Conservation (phyloP, 2,797 vertebrate genomes). For the Pitangus sulphuratus region DNA sequence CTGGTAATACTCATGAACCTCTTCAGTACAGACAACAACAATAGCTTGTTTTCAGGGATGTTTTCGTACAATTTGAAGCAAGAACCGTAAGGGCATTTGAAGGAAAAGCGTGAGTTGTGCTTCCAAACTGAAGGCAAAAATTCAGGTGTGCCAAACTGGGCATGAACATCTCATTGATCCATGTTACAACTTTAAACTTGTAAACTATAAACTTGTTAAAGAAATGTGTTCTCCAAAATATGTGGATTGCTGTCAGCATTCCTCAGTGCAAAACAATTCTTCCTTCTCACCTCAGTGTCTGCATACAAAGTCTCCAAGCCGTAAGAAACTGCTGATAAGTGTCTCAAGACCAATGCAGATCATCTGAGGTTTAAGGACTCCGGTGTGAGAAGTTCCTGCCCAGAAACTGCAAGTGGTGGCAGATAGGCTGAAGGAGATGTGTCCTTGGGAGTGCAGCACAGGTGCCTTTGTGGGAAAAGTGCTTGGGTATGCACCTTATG, state of each 20-base stretch:
- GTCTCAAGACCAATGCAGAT: neutral
- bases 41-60: neutral
- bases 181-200: neutral
- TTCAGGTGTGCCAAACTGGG: neutral
- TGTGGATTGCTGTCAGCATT: neutral
- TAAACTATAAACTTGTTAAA: neutral
- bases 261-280: neutral
- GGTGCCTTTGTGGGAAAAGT: neutral
- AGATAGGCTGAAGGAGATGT: neutral
- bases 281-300: neutral
- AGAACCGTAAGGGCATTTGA: neutral
- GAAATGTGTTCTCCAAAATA: neutral
- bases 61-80: neutral
- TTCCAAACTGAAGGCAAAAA: neutral
- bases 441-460: neutral
- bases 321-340: neutral
- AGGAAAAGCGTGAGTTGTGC: neutral
- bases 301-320: neutral
- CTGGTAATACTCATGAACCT: neutral
- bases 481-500: neutral
- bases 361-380: neutral
- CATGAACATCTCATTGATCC: neutral
- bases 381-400: neutral
- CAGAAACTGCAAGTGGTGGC: neutral
- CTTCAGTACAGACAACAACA: neutral